Evolutionary conservation across 2,113 vertebrate genomes (phyloP).

Genomic region (Corythoichthys haematopterus): DNA sequence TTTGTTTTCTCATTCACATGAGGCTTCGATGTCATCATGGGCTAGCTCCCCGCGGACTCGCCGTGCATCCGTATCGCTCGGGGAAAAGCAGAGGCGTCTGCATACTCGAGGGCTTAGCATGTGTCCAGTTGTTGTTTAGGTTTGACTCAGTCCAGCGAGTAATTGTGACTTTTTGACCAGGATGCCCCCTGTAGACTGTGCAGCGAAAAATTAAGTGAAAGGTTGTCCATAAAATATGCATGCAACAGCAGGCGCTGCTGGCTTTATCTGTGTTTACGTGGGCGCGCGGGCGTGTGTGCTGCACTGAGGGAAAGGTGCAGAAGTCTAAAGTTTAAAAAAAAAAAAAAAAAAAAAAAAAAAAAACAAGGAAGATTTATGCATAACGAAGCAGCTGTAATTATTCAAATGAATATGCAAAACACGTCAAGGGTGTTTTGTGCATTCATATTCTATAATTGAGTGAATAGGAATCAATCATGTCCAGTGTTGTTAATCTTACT

Average conservation of each 20-base stretch:
- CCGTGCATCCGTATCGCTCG: not conserved
- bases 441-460: not conserved
- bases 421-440: not conserved
- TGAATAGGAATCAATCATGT: not conserved
- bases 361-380: slow-evolving; percentile 29
- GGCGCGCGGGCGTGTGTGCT: slow-evolving; percentile 1
- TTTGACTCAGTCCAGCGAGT: not conserved
- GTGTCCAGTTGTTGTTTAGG: not conserved
- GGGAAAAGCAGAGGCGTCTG: not conserved
- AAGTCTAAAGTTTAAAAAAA: not conserved
- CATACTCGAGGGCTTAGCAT: not conserved
- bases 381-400: slow-evolving; percentile 2
- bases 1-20: not conserved
- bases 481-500: no score
- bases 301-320: not conserved
- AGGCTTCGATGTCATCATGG: not conserved
- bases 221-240: slow-evolving; percentile 73
- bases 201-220: slow-evolving; percentile 59
- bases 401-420: slow-evolving; percentile 24
- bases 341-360: not conserved
- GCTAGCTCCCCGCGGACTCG: not conserved
- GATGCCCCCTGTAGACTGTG: slow-evolving; percentile 49
- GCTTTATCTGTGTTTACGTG: slow-evolving; percentile 19
- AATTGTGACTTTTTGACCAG: slow-evolving; percentile 55
- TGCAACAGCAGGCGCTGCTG: slow-evolving; percentile 42